A percentile compares a stretch with the other conserved stretches of the same genome.
Conservation (phyloP, 2,888 invertebrate genomes). For the Chrysina gloriosa region DNA sequence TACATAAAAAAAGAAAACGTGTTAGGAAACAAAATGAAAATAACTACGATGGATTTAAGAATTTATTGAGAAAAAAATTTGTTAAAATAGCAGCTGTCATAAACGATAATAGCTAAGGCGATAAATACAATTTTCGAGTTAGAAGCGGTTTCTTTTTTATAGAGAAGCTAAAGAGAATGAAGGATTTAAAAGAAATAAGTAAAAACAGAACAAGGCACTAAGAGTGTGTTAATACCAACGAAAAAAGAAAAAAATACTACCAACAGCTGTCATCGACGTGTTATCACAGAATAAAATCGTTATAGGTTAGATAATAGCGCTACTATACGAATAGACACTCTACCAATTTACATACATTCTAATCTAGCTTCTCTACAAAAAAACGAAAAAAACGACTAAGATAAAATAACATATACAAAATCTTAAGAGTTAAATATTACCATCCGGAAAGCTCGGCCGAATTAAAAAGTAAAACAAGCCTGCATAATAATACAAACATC, state of each 20-base stretch:
- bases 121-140: too few relatives aligned
- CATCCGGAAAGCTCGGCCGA: background rate
- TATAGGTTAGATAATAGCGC: too few relatives aligned
- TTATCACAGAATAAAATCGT: too few relatives aligned
- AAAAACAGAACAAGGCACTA: conserved; percentile 44
- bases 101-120: too few relatives aligned
- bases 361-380: conserved; percentile 35
- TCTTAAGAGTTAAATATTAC: conserved; percentile 13
- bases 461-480: conserved; percentile 3
- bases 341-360: too few relatives aligned
- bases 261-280: background rate
- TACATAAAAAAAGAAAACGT: too few relatives aligned
- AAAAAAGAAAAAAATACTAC: background rate
- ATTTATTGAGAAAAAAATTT: conserved; percentile 37
- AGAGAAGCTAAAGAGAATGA: conserved; percentile 64
- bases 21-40: conserved; percentile 10
- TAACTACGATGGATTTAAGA: conserved; percentile 22
- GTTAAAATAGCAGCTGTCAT: conserved; percentile 23
- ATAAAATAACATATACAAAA: background rate
- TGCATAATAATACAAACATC: background rate
- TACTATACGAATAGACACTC: background rate
- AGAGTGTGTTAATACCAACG: too few relatives aligned
- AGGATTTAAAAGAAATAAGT: conserved; percentile 56
- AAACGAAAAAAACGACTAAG: background rate
- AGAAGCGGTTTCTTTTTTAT: too few relatives aligned